phyloP scores from a whole-genome alignment of 2,888 invertebrate genomes.

The Xestobium rufovillosum region DNA sequence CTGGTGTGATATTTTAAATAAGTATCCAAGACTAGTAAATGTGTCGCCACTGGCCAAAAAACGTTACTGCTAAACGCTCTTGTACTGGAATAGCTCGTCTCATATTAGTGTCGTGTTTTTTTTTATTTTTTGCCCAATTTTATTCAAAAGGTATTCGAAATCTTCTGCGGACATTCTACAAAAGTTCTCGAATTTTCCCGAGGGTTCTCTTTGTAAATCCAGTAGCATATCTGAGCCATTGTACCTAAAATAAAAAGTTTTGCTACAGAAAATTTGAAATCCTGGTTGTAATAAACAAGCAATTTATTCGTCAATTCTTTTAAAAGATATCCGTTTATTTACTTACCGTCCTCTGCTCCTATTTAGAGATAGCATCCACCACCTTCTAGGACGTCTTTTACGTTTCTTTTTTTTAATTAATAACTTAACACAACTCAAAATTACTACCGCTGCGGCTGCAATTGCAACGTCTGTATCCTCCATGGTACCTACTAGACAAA shows the following conservation, averaged over 20 bases:
- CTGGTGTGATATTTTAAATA: slow-evolving; percentile 26
- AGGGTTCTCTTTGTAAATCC: no score
- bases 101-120: slow-evolving; percentile 22
- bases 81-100: slow-evolving; percentile 20
- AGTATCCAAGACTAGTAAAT: slow-evolving; percentile 22
- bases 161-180: slow-evolving; percentile 21
- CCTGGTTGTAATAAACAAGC: slow-evolving; percentile 2
- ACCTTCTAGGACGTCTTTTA: slow-evolving; percentile 4
- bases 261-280: no score
- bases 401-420: slow-evolving; percentile 4
- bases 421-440: slow-evolving; percentile 3
- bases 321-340: slow-evolving; percentile 2
- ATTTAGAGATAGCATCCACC: slow-evolving; percentile 4
- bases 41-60: slow-evolving; percentile 23
- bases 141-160: slow-evolving; percentile 22
- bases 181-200: slow-evolving; percentile 23
- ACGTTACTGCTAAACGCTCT: slow-evolving; percentile 22
- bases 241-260: no score
- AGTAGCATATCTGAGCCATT: no score
- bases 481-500: no score
- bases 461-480: no score
- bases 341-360: slow-evolving; percentile 1
- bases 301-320: background rate
- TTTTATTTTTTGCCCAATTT: slow-evolving; percentile 18
- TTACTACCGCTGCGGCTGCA: slow-evolving; percentile 1